Evolutionary conservation across 2,113 vertebrate genomes (phyloP).

Genomic region (Zosterops borbonicus): DNA sequence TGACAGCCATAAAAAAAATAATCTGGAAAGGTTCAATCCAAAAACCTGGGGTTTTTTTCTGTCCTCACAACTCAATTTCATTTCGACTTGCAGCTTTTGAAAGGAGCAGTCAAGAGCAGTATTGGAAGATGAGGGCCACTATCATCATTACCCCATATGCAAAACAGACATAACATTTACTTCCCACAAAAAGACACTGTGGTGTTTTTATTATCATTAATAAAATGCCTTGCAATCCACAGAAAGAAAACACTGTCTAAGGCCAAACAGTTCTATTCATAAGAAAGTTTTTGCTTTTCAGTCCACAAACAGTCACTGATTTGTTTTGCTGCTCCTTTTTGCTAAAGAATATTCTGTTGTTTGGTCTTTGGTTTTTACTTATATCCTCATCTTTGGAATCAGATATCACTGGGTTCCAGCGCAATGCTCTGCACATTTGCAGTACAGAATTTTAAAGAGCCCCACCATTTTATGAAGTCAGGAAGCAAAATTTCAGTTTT

Average conservation of each 20-base stretch:
- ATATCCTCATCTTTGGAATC: not conserved
- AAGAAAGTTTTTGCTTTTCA: not conserved
- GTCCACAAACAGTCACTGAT: not conserved
- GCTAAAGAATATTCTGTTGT: not conserved
- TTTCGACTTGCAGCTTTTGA: not conserved
- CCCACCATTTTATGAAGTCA: not conserved
- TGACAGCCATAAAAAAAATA: not conserved
- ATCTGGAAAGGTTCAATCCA: not conserved
- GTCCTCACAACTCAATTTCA: not conserved
- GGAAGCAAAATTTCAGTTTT: not conserved
- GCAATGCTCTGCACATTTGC: not conserved
- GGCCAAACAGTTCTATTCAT: not conserved
- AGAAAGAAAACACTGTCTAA: not conserved
- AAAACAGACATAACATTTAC: not conserved
- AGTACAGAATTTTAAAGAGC: not conserved
- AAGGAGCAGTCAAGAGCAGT: not conserved
- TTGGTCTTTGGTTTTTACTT: not conserved
- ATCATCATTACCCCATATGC: not conserved
- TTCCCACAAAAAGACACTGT: not conserved
- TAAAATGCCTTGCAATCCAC: not conserved
- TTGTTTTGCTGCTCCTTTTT: not conserved
- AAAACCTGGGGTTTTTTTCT: not conserved
- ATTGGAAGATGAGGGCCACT: not conserved
- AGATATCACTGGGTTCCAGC: not conserved
- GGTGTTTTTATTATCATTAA: not conserved